phyloP scores from a whole-genome alignment of 2,113 vertebrate species.

The Glaucidium brasilianum region DNA sequence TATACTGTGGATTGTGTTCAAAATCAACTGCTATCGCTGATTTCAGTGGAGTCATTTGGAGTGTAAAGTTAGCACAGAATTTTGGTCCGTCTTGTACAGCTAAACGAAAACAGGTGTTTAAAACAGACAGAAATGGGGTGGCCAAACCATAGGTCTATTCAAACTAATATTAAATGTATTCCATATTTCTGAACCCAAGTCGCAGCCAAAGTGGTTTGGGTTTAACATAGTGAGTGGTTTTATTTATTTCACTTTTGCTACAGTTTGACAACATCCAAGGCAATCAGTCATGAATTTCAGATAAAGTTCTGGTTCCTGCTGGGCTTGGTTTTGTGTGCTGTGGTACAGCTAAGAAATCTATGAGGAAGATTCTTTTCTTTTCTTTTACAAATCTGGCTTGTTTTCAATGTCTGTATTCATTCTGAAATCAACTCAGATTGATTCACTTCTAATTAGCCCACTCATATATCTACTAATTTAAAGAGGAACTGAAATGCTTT shows the following conservation, averaged over 20 bases:
- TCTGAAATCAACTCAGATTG: background rate
- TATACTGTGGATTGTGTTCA: background rate
- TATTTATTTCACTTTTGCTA: background rate
- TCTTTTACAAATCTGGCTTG: background rate
- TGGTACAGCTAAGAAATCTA: background rate
- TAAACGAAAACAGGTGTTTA: constrained; percentile 39
- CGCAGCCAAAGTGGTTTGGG: background rate
- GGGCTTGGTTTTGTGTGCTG: background rate
- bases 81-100: background rate
- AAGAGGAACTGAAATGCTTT: background rate
- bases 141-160: background rate
- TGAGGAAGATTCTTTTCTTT: background rate
- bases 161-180: constrained; percentile 3
- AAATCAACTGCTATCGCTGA: background rate
- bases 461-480: background rate
- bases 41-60: background rate
- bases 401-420: background rate
- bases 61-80: background rate
- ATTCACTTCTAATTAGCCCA: background rate
- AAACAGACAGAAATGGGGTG: background rate
- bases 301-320: background rate
- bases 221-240: background rate
- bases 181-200: background rate
- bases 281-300: background rate
- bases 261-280: background rate